phyloP scores from a whole-genome alignment of 2,797 vertebrate species.

The Coregonus sp. region DNA sequence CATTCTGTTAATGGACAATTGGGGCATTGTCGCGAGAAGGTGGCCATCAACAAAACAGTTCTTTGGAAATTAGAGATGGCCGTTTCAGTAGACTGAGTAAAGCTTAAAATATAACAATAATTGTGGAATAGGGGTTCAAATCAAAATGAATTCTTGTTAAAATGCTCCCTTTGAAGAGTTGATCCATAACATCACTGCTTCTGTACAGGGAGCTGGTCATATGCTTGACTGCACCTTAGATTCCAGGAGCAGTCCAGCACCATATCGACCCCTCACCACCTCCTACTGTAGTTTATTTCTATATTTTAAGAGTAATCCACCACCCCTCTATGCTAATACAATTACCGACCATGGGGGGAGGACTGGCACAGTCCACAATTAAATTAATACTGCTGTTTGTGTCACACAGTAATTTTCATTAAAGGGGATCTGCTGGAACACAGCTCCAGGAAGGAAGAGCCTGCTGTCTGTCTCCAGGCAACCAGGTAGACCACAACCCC shows the following conservation, averaged over 20 bases:
- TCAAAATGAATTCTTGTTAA: not conserved
- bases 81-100: not conserved
- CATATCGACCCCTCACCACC: not conserved
- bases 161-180: not conserved
- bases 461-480: conserved; percentile 49
- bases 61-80: not conserved
- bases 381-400: conserved; percentile 42
- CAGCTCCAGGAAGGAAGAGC: conserved; percentile 31
- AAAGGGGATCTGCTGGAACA: conserved; percentile 33
- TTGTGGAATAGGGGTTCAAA: not conserved
- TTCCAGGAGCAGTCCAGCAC: not conserved
- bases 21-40: not conserved
- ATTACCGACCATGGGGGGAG: not conserved
- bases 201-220: not conserved
- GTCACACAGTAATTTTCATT: conserved; percentile 46
- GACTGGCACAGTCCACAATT: conserved; percentile 12
- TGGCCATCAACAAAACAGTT: not conserved
- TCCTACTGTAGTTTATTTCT: not conserved
- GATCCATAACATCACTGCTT: not conserved
- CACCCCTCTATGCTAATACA: not conserved
- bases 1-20: not conserved
- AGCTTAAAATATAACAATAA: not conserved
- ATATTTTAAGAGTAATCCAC: not conserved
- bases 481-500: conserved; percentile 32
- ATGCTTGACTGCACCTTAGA: not conserved